Base-by-base conservation (phyloP, 2,888 invertebrate genomes). In the Heliconius erato region DNA sequence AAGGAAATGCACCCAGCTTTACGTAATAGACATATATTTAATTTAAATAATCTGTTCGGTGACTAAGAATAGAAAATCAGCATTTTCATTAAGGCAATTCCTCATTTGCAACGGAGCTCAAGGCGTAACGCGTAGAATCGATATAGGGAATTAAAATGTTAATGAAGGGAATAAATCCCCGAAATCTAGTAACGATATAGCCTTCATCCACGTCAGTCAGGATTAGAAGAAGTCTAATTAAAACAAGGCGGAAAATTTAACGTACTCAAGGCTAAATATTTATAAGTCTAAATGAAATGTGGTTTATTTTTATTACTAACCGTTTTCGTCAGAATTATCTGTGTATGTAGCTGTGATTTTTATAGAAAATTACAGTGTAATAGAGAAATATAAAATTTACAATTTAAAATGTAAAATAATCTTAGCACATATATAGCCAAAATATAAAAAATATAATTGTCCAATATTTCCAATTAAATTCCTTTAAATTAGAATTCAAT, bases 171-270 rank as follows among this genome's bases (percentile, higher is more conserved):
- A 79, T 63, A 79, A 72, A 35, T 80, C 82, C 49, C 59, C n/a
- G 16, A 80, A 79, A 79, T 54, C 65, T 65, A 40, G 67, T 63
- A 63, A 69, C 68, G 74, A 76, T 74, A 49, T 35, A 4, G 65
- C 79, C 82, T 68, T 78, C 32, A 71, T 82, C 72, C 79, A 83
- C 16, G 76, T 79, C 79, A 79, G 26, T 82, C 67, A 80, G 65
- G 63, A 82, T 71, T 63, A 76, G 63, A 81, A 16, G 59, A 72
- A 49, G 44, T 68, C 16, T 72, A 74, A 80, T 67, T 74, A 74
- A 80, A 74, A 65, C 28, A 23, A 26, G n/a, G 4, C 14, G 2
- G 0, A 54, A 23, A 54, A 49, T 49, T 49, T 54, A 7, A 54
- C 54, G 9, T 54, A 23, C 54, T 54, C 19, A 54, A 54, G 54